Evolutionary conservation across 2,797 vertebrate genomes (phyloP).

Genomic region (Poeciliopsis infans): DNA sequence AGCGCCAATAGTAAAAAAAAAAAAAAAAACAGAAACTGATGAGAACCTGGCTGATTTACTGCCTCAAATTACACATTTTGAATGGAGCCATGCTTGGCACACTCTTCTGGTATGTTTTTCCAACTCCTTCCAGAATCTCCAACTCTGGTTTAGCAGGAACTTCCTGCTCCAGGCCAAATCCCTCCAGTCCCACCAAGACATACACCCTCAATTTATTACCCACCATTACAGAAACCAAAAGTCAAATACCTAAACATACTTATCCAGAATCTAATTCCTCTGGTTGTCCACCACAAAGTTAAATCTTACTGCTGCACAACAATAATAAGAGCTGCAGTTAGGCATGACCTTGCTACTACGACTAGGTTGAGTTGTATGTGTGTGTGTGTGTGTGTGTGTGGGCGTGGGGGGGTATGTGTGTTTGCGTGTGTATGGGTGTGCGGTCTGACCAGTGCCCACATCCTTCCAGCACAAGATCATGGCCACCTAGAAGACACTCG

Average conservation of each 20-base stretch:
- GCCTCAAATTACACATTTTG: constrained; percentile 47
- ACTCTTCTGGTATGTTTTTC: constrained; percentile 54
- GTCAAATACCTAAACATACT: constrained; percentile 52
- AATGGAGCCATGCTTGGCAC: constrained; percentile 30
- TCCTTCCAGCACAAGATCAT: constrained; percentile 65
- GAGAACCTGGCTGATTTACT: constrained; percentile 45
- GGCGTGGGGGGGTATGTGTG: neutral
- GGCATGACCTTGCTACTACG: constrained; percentile 43
- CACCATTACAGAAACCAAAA: constrained; percentile 57
- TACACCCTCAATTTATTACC: constrained; percentile 71
- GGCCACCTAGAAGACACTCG: constrained; percentile 73
- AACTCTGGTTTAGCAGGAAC: constrained; percentile 61
- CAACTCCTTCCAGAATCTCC: constrained; percentile 43
- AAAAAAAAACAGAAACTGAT: constrained; percentile 49
- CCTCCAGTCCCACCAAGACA: constrained; percentile 57
- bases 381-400: neutral
- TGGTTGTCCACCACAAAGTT: constrained; percentile 42
- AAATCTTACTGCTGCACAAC: constrained; percentile 51
- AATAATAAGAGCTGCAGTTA: constrained; percentile 60
- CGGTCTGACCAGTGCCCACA: constrained; percentile 75
- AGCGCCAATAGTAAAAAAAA: constrained; percentile 38
- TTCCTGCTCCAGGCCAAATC: constrained; percentile 53
- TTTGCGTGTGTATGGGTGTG: constrained; percentile 57
- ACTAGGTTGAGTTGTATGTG: constrained; percentile 19
- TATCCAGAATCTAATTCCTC: constrained; percentile 53